Base-by-base conservation (phyloP, 1,140 invertebrate genomes). In the Rhynchophorus ferrugineus region DNA sequence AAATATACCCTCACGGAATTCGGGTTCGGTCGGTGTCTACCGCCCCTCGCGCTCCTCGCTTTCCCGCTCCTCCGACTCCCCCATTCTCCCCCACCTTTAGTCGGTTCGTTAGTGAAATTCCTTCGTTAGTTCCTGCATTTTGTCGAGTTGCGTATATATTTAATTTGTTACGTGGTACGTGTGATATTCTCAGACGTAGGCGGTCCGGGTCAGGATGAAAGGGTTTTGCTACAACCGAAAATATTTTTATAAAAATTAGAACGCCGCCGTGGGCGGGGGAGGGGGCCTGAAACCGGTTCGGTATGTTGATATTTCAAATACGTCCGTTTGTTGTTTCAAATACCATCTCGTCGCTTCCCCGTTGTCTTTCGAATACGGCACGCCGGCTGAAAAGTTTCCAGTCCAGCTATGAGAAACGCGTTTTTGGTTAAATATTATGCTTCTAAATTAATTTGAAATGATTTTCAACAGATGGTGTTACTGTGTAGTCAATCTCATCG, bases 121-220 rank as follows among this genome's bases (percentile, higher is more conserved):
- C 47, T 49, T 49, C 47, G 47, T 49, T 49, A 49, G 47, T 49
- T 49, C 47, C 47, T 49, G 45, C 45, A 33, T 47, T 47, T 47
- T 35, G 45, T 37, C 45, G 45, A 33, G 45, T 18, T 47, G 24
- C 20, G 45, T 47, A 47, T 47, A 47, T 38, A 47, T 47, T 47
- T 47, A 47, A 47, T 47, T 47, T 47, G 45, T 38, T 47, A 47
- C 45, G 45, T 47, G 45, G 20, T 47, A 47, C 45, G 45, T 47
- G 45, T 47, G 45, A 47, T 47, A 35, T 38, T 22, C 34, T 37
- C 38, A 29, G 24, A 29, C 24, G 24, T 29, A 29, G 24, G 24
- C 24, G 24, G 24, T 29, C 5, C n/a, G 24, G 24, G 24, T 29
- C 11, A 29, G 5, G 24, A 29, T 29, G 24, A 29, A 29, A 29